Base-by-base conservation (phyloP, 2,113 vertebrate genomes). In the Acrocephalus kingi region DNA sequence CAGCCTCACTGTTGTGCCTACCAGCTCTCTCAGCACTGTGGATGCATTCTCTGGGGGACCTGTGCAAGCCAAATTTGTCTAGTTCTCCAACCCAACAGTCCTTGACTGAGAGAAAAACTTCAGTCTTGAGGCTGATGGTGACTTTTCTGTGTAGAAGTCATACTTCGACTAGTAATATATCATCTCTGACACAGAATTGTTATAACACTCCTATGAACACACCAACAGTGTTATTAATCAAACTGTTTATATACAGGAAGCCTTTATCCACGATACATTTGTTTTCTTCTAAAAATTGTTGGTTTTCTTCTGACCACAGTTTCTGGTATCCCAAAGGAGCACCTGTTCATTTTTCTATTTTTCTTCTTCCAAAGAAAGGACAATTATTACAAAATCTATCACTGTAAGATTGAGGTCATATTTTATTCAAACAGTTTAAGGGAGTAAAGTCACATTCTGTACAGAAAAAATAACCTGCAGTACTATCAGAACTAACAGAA, bases 311-410 rank as follows among this genome's bases (percentile, higher is more conserved):
- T 72, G 24, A 52, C 8, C 0, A 2, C 12, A 30, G 12, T 56
- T 92, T 84, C 66, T 64, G 19, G 6, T 48, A 68, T 48, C 58
- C 56, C 55, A 67, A 64, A 78, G 24, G 31, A 91, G 0, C 3
- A 61, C 4, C 18, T 37, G 13, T 30, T 84, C 22, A 43, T 61
- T 87, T 82, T 78, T 55, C 15, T 51, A 78, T 59, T 78, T 69
- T 77, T 46, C 19, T 78, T 64, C 11, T 69, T 77, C 37, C 7
- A 46, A 75, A 73, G 45, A 79, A 85, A 35, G 11, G 14, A n/a
- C 15, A 83, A 85, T 88, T 85, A 79, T 85, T 85, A 43, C 7
- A 88, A 88, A 90, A 79, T 49, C 37, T 85, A 52, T 62, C 28
- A 37, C 28, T 84, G 18, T 52, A 78, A 80, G 19, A 45, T 64